Evolutionary conservation across 2,888 invertebrate species (phyloP).

Genomic region (Subacronicta megacephala): DNA sequence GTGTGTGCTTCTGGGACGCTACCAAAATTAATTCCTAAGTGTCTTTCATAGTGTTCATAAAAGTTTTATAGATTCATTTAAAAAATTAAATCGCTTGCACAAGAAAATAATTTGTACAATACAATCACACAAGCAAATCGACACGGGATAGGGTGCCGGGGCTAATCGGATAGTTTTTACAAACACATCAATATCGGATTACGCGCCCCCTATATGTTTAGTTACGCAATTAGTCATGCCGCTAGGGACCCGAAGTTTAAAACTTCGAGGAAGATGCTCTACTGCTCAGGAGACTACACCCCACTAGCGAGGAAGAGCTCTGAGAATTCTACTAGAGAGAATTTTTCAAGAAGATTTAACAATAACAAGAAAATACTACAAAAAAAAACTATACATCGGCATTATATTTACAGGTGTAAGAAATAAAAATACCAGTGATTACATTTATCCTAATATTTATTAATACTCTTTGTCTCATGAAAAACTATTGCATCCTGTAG

Average conservation of each 20-base stretch:
- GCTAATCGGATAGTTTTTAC: constrained; percentile 89
- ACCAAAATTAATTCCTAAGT: no score
- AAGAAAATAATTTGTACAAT: constrained; percentile 52
- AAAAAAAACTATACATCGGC: no score
- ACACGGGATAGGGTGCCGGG: constrained; percentile 46
- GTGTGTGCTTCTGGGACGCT: no score
- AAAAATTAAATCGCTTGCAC: constrained; percentile 2
- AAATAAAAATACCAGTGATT: no score
- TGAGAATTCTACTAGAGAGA: neutral
- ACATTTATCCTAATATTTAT: no score
- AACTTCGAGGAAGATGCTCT: constrained; percentile 61
- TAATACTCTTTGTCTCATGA: no score
- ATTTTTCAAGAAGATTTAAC: neutral
- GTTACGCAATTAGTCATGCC: constrained; percentile 87
- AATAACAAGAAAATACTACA: no score
- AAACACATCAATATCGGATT: constrained; percentile 88
- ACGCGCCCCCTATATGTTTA: constrained; percentile 84
- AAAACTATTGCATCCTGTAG: no score
- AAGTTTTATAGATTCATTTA: no score
- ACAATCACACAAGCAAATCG: constrained; percentile 58
- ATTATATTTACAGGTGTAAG: no score
- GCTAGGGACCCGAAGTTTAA: constrained; percentile 57
- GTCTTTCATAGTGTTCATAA: no score
- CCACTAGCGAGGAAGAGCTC: no score
- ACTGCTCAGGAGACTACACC: constrained; percentile 1